Conservation (phyloP, 2,797 vertebrate genomes). For the Artibeus jamaicensis region DNA sequence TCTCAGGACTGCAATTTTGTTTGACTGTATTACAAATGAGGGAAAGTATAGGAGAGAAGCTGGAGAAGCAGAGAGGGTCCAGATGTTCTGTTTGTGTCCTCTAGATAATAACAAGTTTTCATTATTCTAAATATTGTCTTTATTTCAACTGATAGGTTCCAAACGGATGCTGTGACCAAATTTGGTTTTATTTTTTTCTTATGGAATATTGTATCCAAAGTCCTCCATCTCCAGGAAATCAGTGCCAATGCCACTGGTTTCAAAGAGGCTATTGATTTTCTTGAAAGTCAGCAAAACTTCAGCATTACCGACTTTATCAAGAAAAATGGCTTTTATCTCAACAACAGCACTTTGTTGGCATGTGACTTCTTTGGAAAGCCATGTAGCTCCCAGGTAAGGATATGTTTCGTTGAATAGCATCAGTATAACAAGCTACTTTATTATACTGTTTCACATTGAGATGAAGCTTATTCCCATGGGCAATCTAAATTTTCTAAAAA, state of each 20-base stretch:
- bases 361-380: slow-evolving; percentile 84
- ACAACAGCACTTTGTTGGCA: slow-evolving; percentile 81
- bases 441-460: not conserved
- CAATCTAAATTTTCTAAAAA: not conserved
- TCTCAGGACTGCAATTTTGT: not conserved
- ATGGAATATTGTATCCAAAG: slow-evolving; percentile 81
- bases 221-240: slow-evolving; percentile 59
- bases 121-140: slow-evolving; percentile 25
- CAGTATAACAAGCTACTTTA: not conserved
- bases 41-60: not conserved
- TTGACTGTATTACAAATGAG: not conserved
- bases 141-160: slow-evolving; percentile 80
- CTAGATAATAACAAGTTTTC: not conserved
- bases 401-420: slow-evolving; percentile 37
- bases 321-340: slow-evolving; percentile 84
- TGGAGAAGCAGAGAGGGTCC: not conserved
- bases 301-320: slow-evolving; percentile 85
- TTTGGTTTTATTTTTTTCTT: slow-evolving; percentile 81
- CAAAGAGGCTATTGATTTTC: slow-evolving; percentile 77
- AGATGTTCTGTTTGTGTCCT: not conserved
- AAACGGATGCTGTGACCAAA: slow-evolving; percentile 80
- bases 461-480: not conserved
- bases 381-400: slow-evolving; percentile 82
- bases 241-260: slow-evolving; percentile 27
- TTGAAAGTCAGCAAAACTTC: slow-evolving; percentile 82